A percentile compares a stretch with the other conserved stretches of the same genome.
Conservation (phyloP, 2,113 vertebrate genomes). For the Athene noctua region DNA sequence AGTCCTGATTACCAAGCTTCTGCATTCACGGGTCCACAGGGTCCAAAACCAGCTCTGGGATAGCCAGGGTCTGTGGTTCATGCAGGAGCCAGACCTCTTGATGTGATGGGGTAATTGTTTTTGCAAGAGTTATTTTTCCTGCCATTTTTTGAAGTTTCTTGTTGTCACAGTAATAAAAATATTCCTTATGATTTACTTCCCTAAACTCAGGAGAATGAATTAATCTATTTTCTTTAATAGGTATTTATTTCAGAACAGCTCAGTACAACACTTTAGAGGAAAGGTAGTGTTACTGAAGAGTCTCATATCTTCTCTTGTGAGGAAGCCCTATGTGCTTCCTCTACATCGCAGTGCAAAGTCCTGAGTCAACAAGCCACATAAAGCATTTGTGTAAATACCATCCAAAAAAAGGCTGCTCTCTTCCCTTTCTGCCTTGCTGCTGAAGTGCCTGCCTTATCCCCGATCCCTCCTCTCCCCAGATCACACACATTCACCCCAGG, state of each 20-base stretch:
- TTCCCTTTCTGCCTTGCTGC: not conserved
- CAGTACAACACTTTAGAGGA: not conserved
- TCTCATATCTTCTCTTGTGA: not conserved
- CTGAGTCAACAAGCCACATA: not conserved
- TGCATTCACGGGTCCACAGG: not conserved
- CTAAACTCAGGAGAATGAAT: not conserved
- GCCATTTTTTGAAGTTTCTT: not conserved
- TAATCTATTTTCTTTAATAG: not conserved
- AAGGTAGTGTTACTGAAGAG: not conserved
- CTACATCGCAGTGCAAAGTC: not conserved
- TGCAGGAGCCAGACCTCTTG: not conserved
- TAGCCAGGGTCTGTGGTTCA: not conserved
- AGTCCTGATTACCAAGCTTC: not conserved
- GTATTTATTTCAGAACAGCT: not conserved
- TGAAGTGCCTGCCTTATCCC: not conserved
- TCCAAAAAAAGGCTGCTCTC: not conserved
- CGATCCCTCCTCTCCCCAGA: rapidly evolving
- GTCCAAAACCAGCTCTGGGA: not conserved
- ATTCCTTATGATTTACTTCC: not conserved
- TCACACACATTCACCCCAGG: not conserved
- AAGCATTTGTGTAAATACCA: not conserved
- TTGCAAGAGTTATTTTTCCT: not conserved
- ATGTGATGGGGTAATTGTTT: not conserved
- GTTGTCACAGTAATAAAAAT: not conserved
- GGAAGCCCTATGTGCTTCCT: not conserved